phyloP scores from a whole-genome alignment of 1,140 invertebrate genomes.

The Hermatobates lingyangjiaoensis region DNA sequence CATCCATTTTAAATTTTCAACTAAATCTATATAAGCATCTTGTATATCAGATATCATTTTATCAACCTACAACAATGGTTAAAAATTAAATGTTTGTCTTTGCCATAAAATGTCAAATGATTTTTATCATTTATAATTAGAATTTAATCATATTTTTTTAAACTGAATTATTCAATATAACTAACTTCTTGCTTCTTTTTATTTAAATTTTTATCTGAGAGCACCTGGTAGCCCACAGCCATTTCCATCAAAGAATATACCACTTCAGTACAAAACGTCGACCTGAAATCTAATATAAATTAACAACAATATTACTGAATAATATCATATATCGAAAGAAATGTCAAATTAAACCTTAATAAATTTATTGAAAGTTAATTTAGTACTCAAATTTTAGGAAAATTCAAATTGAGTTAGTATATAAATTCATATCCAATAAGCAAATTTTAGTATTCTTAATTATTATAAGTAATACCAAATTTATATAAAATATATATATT shows the following conservation, averaged over 20 bases:
- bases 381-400: no score
- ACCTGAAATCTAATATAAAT: constrained; percentile 8
- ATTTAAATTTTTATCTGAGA: neutral
- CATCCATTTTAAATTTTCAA: constrained; percentile 63
- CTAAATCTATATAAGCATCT: constrained; percentile 47
- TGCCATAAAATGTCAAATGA: no score
- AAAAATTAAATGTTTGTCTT: no score
- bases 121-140: neutral
- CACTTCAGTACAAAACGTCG: constrained; percentile 10
- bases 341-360: neutral
- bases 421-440: no score
- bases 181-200: constrained; percentile 1
- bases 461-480: no score
- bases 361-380: no score
- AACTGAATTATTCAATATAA: neutral
- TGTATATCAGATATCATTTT: constrained; percentile 63
- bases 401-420: no score
- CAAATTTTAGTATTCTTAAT: no score
- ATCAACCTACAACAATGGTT: no score
- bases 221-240: constrained; percentile 10
- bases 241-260: constrained; percentile 9
- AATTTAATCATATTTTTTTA: neutral
- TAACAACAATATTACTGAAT: neutral
- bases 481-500: no score
- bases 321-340: neutral